These are phyloP conservation scores for Eunapius fragilis DNA, from an alignment of 37 sponge, comb jelly and placozoan genomes.

Conservation along the genomic window DNA sequence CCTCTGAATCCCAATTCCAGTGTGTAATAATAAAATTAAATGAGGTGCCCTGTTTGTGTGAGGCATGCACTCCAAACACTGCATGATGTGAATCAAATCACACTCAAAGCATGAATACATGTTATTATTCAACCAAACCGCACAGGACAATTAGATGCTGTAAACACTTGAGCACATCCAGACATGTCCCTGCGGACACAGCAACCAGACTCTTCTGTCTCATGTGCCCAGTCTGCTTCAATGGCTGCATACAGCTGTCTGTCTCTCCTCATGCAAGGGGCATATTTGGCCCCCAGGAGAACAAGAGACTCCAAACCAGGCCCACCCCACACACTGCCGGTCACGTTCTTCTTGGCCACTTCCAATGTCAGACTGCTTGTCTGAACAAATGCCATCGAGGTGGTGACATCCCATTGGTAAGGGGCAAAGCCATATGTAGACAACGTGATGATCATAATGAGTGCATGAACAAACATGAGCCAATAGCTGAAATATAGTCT, in stretches of 20 bases:
- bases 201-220: conserved; percentile 71
- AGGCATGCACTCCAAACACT: no score
- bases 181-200: conserved; percentile 75
- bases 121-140: neutral
- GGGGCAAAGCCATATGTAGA: conserved; percentile 91
- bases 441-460: conserved; percentile 80
- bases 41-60: no score
- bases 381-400: conserved; percentile 29
- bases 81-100: no score
- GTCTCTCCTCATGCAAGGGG: conserved; percentile 86
- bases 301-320: conserved; percentile 74
- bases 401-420: conserved; percentile 57
- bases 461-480: conserved; percentile 78
- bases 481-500: conserved; percentile 95
- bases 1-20: no score
- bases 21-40: no score
- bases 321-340: conserved; percentile 70
- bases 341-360: conserved; percentile 17
- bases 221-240: conserved; percentile 55
- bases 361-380: conserved; percentile 42
- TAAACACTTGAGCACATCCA: conserved; percentile 73
- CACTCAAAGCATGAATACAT: no score
- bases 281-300: conserved; percentile 85
- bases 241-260: conserved; percentile 55
- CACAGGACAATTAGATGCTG: neutral